Base-by-base conservation (phyloP, 2,113 vertebrate species). In the Sinocyclocheilus rhinocerous region DNA sequence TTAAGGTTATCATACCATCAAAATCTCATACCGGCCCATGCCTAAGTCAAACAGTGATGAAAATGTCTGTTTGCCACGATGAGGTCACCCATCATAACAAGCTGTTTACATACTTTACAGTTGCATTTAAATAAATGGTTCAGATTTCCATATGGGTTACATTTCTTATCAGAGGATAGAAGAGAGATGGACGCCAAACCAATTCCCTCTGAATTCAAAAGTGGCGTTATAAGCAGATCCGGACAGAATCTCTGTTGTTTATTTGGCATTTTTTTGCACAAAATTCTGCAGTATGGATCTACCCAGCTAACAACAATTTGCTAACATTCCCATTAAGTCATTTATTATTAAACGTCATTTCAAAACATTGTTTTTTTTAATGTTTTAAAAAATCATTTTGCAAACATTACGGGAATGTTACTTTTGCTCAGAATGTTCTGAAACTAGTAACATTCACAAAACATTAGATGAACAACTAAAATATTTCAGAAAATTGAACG, bases 21-120 rank as follows among this genome's bases (percentile, higher is more conserved):
- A 29, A 29, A 29, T 29, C 29, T 29, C 29, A 29, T 29, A 33
- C 29, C 29, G 29, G 29, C 29, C 29, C 29, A 33, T 33, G 29
- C 29, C 29, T 33, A 33, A 63, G 1, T 45, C 5, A 80, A 61
- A 61, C 69, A 42, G 69, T 12, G 69, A 42, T 72, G 20, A 73
- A 42, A 59, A 13, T 36, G 18, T 12, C 26, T 59, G 15, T 55
- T 55, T 18, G 52, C 16, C 16, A 18, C 10, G 33, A 52, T 80
- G 33, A 59, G 55, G 6, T 80, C 33, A 42, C 12, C 12, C 24
- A 16, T 16, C 33, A 63, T 9, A 80, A 61, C 6, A 80, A 63
- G 57, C n/a, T 16, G 20, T 80, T 24, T 80, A 80, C 77, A 80
- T 63, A 79, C 13, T n/a, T 80, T 16, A 13, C 45, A 15, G 22